Conservation (phyloP, 2,113 vertebrate species). For the Callipepla californica region DNA sequence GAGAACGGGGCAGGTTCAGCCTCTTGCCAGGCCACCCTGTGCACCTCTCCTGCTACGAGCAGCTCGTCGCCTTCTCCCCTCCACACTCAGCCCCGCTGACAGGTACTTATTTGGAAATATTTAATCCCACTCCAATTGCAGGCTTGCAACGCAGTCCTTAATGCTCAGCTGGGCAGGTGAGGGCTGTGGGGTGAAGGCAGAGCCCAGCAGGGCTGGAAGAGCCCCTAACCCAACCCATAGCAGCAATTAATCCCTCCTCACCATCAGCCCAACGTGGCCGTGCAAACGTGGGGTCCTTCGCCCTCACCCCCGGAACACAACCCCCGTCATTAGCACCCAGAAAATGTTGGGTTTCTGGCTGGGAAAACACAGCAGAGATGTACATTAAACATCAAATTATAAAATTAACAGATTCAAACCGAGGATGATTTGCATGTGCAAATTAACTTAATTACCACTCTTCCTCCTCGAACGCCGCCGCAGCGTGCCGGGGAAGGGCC, state of each 20-base stretch:
- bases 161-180: rapidly evolving
- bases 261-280: neutral
- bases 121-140: neutral
- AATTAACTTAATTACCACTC: constrained; percentile 72
- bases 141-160: neutral
- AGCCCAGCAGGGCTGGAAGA: neutral
- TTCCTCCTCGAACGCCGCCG: constrained; percentile 50
- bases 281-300: neutral
- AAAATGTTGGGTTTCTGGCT: constrained; percentile 48
- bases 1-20: neutral
- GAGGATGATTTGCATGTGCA: constrained; percentile 73
- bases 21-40: neutral
- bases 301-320: neutral
- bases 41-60: rapidly evolving
- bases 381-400: constrained; percentile 75
- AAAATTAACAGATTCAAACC: constrained; percentile 74
- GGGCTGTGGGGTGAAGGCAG: neutral
- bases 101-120: neutral
- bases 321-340: constrained; percentile 55
- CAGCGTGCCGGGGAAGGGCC: neutral
- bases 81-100: neutral
- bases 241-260: rapidly evolving
- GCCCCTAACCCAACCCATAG: rapidly evolving
- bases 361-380: constrained; percentile 63
- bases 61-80: neutral